Evolutionary conservation across 2,888 invertebrate species (phyloP), one percentile per base, ranked within the genome.

Genomic region (Pegoplata infirma): DNA sequence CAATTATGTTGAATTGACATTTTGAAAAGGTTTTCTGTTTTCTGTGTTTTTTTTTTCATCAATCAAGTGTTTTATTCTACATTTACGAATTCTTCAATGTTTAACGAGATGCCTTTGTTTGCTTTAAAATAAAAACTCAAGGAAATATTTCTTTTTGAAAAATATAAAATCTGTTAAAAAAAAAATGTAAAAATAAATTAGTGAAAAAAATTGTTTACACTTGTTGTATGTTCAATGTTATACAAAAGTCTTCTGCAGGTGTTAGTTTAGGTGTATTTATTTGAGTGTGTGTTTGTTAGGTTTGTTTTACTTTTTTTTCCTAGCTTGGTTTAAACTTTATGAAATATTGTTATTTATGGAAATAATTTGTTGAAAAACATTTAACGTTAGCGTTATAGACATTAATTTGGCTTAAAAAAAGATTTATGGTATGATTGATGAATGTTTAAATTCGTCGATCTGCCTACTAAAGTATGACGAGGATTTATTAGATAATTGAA

Each of bases 1-100:
- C 85, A 86, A 86, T 86, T 86, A 87, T 84, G 82, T 81, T 82
- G 82, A 82, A 85, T 85, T 87, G 86, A 85, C 85, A 86, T 83
- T 85, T 84, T 82, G 82, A 81, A 83, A 83, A 83, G 83, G 82
- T 84, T 72, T 47, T n/a, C n/a, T n/a, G n/a, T n/a, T n/a, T n/a
- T n/a, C n/a, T n/a, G n/a, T n/a, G n/a, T n/a, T n/a, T 28, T 21
- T 23, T 32, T 85, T 84, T 59, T 82, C 86, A 87, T 86, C 85
- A 86, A 85, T 87, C 86, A 86, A 85, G 82, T 82, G 81, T 73
- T 64, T 44, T 28, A n/a, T 14, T n/a, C 59, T n/a, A 59, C 51
- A 19, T 44, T 59, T 10, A 12, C n/a, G 17, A 55, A 16, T 5
- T 55, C 53, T 47, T 63, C 17, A 17, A 51, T 47, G 16, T 67